Percentiles rank a stretch among this genome's conserved stretches.
These are phyloP conservation scores for Lagocephalus sceleratus DNA, from an alignment of 2,797 vertebrate species.

Conservation along the genomic window DNA sequence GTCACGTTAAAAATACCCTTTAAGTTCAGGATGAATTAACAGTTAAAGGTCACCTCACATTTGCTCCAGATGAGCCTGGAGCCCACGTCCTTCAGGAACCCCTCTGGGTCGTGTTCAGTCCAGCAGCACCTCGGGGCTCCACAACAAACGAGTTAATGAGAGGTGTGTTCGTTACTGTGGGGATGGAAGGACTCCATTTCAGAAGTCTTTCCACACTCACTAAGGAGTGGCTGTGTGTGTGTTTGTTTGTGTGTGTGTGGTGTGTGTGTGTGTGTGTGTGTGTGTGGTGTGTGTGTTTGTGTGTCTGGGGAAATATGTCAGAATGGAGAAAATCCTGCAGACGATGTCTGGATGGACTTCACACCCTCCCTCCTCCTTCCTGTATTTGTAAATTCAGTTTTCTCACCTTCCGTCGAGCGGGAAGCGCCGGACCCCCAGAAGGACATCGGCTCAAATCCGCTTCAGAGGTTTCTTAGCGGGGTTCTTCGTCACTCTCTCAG, in stretches of 20 bases:
- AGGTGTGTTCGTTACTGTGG: constrained; percentile 37
- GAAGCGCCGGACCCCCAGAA: constrained; percentile 55
- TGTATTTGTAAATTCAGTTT: constrained; percentile 46
- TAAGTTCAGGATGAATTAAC: neutral
- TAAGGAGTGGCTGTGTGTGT: too few species aligned
- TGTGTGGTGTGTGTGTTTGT: too few species aligned
- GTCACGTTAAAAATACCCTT: constrained; percentile 1
- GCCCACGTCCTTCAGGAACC: too few species aligned
- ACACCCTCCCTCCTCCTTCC: constrained; percentile 15
- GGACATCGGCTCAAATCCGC: constrained; percentile 72
- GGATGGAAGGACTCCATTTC: too few species aligned
- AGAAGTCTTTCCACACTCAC: constrained; percentile 42
- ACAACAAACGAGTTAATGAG: constrained; percentile 39
- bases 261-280: too few species aligned
- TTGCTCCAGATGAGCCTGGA: too few species aligned
- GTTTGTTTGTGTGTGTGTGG: too few species aligned
- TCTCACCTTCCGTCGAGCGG: constrained; percentile 58
- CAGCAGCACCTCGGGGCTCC: constrained; percentile 31
- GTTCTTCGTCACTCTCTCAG: constrained; percentile 42
- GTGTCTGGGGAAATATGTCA: constrained; percentile 41
- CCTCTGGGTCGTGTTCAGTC: constrained; percentile 16
- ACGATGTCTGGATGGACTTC: constrained; percentile 4
- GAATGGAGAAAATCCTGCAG: constrained; percentile 27
- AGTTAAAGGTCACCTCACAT: neutral
- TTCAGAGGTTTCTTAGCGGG: constrained; percentile 65